phyloP scores from a whole-genome alignment of 2,113 vertebrate genomes.

The Xyliphius kryptos region DNA sequence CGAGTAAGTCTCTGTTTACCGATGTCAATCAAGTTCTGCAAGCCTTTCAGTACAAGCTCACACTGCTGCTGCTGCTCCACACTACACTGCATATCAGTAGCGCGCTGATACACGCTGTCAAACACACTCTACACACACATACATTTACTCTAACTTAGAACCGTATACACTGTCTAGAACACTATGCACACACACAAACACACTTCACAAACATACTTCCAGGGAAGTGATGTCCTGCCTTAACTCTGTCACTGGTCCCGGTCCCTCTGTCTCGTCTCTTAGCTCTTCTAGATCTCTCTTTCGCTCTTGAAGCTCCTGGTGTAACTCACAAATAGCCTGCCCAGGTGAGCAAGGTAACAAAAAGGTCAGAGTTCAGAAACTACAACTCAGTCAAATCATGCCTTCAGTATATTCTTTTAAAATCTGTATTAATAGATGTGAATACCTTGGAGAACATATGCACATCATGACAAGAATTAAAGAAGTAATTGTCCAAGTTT shows the following conservation, averaged over 20 bases:
- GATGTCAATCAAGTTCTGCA: conserved; percentile 62
- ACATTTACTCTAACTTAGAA: no score
- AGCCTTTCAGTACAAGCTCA: conserved; percentile 60
- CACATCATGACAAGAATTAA: no score
- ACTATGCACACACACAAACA: neutral
- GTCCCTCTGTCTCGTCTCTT: conserved; percentile 59
- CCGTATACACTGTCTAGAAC: conserved; percentile 5
- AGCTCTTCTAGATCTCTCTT: conserved; percentile 65
- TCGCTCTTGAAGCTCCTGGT: conserved; percentile 61
- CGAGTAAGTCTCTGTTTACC: conserved; percentile 60
- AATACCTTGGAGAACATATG: no score
- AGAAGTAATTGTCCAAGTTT: no score
- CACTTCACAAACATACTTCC: conserved; percentile 22
- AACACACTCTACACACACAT: conserved; percentile 13
- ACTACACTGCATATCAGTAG: conserved; percentile 54
- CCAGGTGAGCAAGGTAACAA: conserved; percentile 14
- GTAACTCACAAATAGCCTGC: conserved; percentile 58
- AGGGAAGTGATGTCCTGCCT: conserved; percentile 61
- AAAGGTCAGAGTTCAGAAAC: no score
- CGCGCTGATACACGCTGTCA: conserved; percentile 32
- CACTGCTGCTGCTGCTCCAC: conserved; percentile 58
- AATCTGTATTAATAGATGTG: no score
- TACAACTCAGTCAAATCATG: no score
- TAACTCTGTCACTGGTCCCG: conserved; percentile 51
- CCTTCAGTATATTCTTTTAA: no score